Conservation (phyloP, 2,888 invertebrate genomes). For the Dasysyrphus tricinctus region DNA sequence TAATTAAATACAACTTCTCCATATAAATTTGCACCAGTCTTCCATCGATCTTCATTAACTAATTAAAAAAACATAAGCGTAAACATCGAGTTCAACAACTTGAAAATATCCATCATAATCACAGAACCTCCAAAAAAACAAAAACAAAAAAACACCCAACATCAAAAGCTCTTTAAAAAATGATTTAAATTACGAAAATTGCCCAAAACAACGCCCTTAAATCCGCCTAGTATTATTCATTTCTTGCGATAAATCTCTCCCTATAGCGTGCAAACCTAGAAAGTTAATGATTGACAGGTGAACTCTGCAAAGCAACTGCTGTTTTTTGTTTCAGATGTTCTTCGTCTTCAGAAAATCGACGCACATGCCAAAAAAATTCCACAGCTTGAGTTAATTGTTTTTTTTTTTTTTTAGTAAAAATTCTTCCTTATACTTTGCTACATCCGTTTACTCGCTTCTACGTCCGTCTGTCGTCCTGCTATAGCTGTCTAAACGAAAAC, state of each 20-base stretch:
- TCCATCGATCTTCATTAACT: too few relatives aligned
- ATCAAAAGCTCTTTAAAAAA: constrained; percentile 16
- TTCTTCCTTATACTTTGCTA: constrained; percentile 36
- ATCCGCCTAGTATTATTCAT: not conserved
- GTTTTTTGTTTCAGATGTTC: not conserved
- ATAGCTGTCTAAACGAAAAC: not conserved
- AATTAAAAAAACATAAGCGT: too few relatives aligned
- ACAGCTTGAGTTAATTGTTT: constrained; percentile 53
- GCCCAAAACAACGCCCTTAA: constrained; percentile 10
- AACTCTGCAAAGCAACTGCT: constrained; percentile 48
- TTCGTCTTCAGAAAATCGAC: not conserved
- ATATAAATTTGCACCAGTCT: too few relatives aligned
- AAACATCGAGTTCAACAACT: not conserved
- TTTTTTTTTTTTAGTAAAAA: not conserved
- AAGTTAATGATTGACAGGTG: constrained; percentile 63
- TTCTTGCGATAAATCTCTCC: constrained; percentile 43
- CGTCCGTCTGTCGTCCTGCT: constrained; percentile 17
- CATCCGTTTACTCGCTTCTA: constrained; percentile 29
- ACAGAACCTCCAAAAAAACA: not conserved
- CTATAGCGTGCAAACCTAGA: constrained; percentile 11
- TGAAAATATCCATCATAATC: not conserved
- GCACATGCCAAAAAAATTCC: constrained; percentile 32
- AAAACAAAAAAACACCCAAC: not conserved
- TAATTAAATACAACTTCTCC: too few relatives aligned
- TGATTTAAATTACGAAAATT: constrained; percentile 25